Evolutionary conservation across 1,140 invertebrate genomes (phyloP), one percentile per base, ranked within the genome.

Genomic region (Andrena cerasifolii): DNA sequence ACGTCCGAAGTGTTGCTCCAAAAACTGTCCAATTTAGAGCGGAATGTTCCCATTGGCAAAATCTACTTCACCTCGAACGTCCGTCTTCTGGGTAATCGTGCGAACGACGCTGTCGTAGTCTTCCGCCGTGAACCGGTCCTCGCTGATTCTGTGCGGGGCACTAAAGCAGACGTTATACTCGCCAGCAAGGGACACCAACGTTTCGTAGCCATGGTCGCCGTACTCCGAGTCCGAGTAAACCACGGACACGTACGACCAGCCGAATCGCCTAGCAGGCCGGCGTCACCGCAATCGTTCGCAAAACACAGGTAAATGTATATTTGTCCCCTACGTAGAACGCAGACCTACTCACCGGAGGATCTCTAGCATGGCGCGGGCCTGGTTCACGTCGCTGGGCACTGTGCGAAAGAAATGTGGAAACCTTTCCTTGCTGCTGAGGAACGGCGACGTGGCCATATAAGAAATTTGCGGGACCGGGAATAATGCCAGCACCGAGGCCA

Each of bases 381-480:
- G 94, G 80, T 94, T 94, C 18, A 94, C 88, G 84, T 95, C 94
- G 26, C 93, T 94, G 2, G 94, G 94, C 10, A 95, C 94, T 0
- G 94, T 95, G 18, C 94, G 89, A 79, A 94, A 95, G 84, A 95
- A 95, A 72, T 94, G 94, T 0, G 94, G 93, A 83, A 93, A 95
- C 56, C 91, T 91, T 31, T 93, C 91, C 54, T 92, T 90, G 83
- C 93, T 93, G 85, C 94, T 94, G 6, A 95, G 90, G 3, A 93
- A 91, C 1, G 94, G 92, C n/a, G 94, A 93, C 4, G 94, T 95
- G 5, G 94, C 94, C 84, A 94, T 93, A 86, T 95, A 95, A 6
- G 94, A 95, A 77, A 95, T 93, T 89, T 95, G 94, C 5, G 94
- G 94, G 4, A 95, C 90, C 63, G 92, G 82, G 83, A 95, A 95